Evolutionary conservation across 1,140 invertebrate species (phyloP), one percentile per base, ranked within the genome.

Genomic region (Bombus waltoni): DNA sequence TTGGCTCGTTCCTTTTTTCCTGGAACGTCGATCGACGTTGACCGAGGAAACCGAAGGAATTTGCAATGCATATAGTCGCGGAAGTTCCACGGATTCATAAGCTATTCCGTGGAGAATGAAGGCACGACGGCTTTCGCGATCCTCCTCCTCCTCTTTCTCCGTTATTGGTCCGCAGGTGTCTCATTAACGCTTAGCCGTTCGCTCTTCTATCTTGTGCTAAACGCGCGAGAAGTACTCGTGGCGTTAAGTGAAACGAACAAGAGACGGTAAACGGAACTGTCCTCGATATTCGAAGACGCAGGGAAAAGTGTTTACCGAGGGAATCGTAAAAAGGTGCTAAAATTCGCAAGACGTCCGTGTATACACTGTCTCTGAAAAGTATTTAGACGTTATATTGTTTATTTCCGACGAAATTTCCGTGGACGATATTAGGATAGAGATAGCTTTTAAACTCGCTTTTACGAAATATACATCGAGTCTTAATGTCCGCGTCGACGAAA

Each of bases 201-300:
- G 59, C 59, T 62, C 59, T 42, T 47, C 57, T 77, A 77, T 77
- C 65, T 79, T 57, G 44, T 53, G 74, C 42, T 87, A 91, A 91
- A 85, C 62, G 66, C 47, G 44, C 35, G 57, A 57, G 35, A 85
- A 75, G 66, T 38, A 59, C 35, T 42, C 78, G 9, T 9, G 25
- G 35, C 68, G 90, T 85, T 91, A 91, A 91, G 82, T 91, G 90
- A 91, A 88, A 85, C 87, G 85, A 59, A n/a, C 73, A 42, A 40
- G 65, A 81, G 40, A 71, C 59, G 83, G 75, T 53, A 73, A 87
- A 85, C 85, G 83, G 82, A 75, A 85, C 81, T 84, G 72, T 87
- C 80, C 79, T 78, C 88, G 85, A 83, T 85, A 53, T 66, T 68
- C 53, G 42, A 35, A 53, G 71, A 77, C 25, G 81, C 59, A 28